These are phyloP conservation scores for Ctenochaetus hawaiiensis DNA, from an alignment of 2,797 vertebrate species.

Conservation along the genomic window DNA sequence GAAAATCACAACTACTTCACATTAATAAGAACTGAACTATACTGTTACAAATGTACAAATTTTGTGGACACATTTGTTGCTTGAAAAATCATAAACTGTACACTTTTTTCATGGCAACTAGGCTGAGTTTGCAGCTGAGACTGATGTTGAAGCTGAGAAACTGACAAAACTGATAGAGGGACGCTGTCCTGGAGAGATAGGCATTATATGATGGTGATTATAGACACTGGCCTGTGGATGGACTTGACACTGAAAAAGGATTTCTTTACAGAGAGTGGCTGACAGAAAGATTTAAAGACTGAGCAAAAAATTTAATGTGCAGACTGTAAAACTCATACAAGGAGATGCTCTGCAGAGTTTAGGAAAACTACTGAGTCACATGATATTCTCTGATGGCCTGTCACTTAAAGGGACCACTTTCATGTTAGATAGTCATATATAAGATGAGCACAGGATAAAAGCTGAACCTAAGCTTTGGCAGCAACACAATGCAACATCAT, in stretches of 20 bases:
- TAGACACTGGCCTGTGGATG: not conserved
- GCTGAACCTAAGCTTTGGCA: no score
- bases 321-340: not conserved
- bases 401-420: not conserved
- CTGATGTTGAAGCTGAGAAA: not conserved
- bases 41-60: no score
- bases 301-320: not conserved
- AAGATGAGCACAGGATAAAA: no score
- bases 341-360: not conserved
- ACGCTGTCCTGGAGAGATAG: constrained; percentile 2
- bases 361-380: not conserved
- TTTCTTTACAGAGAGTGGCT: constrained; percentile 8
- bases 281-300: not conserved
- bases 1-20: no score
- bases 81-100: no score
- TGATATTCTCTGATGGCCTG: not conserved
- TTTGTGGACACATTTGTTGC: no score
- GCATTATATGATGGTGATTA: constrained; percentile 4
- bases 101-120: no score
- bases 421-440: not conserved
- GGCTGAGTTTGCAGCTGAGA: no score
- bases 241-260: constrained; percentile 2
- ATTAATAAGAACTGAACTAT: no score
- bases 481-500: no score
- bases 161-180: constrained; percentile 29